Conservation (phyloP, 2,113 vertebrate species). For the Balaeniceps rex region DNA sequence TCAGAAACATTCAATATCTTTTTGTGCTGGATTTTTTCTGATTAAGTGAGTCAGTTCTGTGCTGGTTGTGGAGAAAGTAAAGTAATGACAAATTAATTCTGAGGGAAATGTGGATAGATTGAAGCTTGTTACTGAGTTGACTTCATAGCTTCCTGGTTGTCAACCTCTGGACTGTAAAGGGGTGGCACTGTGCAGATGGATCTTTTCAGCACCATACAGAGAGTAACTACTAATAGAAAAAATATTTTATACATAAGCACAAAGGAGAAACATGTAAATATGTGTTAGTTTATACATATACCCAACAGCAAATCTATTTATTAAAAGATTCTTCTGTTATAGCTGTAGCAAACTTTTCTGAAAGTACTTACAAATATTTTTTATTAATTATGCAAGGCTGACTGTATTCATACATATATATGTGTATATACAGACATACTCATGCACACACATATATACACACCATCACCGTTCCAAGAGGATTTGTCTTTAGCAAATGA, state of each 20-base stretch:
- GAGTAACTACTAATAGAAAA: background rate
- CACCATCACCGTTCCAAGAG: background rate
- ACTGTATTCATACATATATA: background rate
- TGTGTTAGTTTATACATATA: background rate
- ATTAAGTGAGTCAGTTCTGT: background rate
- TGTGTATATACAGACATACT: background rate
- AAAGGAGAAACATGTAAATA: background rate
- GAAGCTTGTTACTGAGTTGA: background rate
- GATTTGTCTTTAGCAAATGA: background rate
- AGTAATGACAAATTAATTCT: background rate
- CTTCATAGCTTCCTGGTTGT: background rate
- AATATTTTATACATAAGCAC: background rate
- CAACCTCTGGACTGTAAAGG: background rate
- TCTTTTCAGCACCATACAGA: background rate
- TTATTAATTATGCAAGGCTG: background rate
- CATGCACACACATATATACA: fast-evolving
- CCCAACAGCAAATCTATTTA: background rate
- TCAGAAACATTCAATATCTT: background rate
- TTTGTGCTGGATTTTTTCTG: background rate
- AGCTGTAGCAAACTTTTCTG: background rate
- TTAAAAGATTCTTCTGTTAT: background rate
- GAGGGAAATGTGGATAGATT: background rate
- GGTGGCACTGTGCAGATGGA: background rate
- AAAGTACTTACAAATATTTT: background rate
- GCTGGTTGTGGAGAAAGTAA: background rate